Percentiles rank a stretch among this genome's conserved stretches.
Evolutionary conservation across 2,113 vertebrate species (phyloP).

Genomic region (Thalassarche chlororhynchos): DNA sequence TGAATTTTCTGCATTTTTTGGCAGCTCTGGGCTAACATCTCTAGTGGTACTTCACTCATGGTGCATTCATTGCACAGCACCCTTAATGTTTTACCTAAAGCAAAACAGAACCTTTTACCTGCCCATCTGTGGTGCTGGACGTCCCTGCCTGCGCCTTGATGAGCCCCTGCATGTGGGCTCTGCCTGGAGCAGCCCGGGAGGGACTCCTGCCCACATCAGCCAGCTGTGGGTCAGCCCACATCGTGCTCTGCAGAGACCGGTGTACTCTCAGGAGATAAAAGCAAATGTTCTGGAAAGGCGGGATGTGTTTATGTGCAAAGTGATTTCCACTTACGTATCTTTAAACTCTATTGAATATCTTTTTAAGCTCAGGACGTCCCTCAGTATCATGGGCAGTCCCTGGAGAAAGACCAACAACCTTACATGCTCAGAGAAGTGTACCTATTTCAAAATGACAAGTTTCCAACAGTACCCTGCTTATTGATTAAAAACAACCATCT

Average conservation of each 20-base stretch:
- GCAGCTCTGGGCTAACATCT: not conserved
- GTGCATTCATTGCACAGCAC: not conserved
- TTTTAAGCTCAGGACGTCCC: not conserved
- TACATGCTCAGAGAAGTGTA: not conserved
- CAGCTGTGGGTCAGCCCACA: not conserved
- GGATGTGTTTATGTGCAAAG: not conserved
- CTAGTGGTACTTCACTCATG: not conserved
- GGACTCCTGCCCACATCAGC: too few species aligned
- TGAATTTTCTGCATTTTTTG: not conserved
- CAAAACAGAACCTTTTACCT: not conserved
- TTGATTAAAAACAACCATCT: not conserved
- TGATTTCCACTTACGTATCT: not conserved
- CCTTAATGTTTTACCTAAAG: not conserved
- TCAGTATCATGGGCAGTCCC: not conserved
- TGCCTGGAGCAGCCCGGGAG: not conserved
- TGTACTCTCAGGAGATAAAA: not conserved
- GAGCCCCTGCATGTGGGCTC: rapidly evolving
- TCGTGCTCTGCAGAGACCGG: not conserved
- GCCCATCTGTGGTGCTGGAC: not conserved
- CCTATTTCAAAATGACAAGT: not conserved
- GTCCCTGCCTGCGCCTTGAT: not conserved
- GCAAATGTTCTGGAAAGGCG: not conserved
- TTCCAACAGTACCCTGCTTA: not conserved
- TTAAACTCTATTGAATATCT: not conserved
- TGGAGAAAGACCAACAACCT: not conserved